These are phyloP conservation scores for Shinisaurus crocodilurus DNA, from an alignment of 2,113 vertebrate species.

Conservation along the genomic window DNA sequence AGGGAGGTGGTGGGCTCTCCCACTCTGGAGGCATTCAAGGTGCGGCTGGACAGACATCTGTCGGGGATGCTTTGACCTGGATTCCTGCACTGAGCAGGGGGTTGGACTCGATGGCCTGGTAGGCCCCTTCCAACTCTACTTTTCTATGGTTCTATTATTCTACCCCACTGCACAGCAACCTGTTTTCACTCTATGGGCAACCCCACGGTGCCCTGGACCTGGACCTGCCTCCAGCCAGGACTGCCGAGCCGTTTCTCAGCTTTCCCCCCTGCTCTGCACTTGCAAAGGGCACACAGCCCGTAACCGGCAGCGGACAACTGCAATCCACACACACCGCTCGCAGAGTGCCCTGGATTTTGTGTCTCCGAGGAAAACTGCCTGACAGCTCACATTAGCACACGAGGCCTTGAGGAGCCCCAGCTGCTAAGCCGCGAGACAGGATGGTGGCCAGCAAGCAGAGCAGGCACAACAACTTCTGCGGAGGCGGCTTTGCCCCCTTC, in stretches of 20 bases:
- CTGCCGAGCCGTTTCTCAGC: not conserved
- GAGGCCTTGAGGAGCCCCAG: not conserved
- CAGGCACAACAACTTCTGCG: not conserved
- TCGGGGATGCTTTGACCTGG: too few relatives aligned
- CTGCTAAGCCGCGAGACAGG: not conserved
- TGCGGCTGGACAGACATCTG: too few relatives aligned
- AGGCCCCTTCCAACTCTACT: too few relatives aligned
- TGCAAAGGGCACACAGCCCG: not conserved
- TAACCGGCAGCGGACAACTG: not conserved
- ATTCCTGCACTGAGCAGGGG: too few relatives aligned
- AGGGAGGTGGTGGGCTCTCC: too few relatives aligned
- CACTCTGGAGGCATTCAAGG: too few relatives aligned
- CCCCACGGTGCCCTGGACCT: not conserved
- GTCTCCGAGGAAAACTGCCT: conserved; percentile 9
- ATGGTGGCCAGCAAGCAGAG: not conserved
- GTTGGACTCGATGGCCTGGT: too few relatives aligned
- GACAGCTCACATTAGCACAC: conserved; percentile 25
- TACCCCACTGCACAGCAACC: not conserved
- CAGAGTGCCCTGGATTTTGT: not conserved
- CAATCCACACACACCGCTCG: not conserved
- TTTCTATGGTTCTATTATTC: too few relatives aligned
- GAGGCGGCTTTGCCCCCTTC: not conserved
- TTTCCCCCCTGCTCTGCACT: conserved; percentile 1
- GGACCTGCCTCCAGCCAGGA: too few relatives aligned
- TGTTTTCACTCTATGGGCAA: not conserved